Conservation (phyloP, 1,140 invertebrate genomes). For the Gerris buenoi region DNA sequence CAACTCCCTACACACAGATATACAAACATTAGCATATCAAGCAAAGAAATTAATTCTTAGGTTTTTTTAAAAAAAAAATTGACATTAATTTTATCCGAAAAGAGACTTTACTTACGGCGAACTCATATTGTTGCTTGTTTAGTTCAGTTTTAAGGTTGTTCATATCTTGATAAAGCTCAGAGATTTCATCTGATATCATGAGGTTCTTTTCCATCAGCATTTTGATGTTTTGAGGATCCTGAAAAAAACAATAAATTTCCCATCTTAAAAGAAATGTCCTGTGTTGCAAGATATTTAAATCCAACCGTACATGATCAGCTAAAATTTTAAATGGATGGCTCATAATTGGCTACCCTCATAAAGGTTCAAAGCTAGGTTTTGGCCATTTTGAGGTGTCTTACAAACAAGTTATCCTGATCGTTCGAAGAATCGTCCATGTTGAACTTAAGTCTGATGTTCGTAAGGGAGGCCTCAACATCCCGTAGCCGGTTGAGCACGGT, state of each 20-base stretch:
- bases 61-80: too few species aligned
- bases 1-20: not conserved
- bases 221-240: not conserved
- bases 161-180: not conserved
- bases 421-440: not conserved
- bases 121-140: not conserved
- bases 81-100: too few species aligned
- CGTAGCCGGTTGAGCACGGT: slow-evolving; percentile 22
- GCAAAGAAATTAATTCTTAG: too few species aligned
- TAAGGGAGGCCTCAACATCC: slow-evolving; percentile 24
- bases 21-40: not conserved
- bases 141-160: not conserved
- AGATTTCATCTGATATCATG: not conserved
- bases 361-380: too few species aligned
- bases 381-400: too few species aligned
- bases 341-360: too few species aligned
- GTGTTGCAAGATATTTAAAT: too few species aligned
- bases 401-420: too few species aligned
- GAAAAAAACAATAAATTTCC: not conserved
- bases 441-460: not conserved
- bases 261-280: too few species aligned
- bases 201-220: not conserved
- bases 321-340: too few species aligned
- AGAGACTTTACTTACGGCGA: not conserved
- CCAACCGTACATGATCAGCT: too few species aligned